Conservation (phyloP, 1,140 invertebrate genomes). For the Lerema accius region DNA sequence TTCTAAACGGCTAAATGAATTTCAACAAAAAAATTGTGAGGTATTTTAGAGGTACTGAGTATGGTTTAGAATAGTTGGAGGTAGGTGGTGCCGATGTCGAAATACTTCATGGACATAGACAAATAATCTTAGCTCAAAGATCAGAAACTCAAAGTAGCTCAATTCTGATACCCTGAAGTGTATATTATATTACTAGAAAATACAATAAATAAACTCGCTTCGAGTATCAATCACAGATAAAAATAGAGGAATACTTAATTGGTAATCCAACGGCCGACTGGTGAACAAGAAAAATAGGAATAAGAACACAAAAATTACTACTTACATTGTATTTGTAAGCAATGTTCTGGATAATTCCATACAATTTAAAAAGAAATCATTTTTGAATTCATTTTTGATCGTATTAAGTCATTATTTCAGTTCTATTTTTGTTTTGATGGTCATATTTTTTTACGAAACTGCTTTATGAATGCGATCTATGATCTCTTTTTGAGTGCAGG, state of each 20-base stretch:
- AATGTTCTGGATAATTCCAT: conserved; percentile 17
- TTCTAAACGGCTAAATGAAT: too few species aligned
- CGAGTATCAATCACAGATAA: conserved; percentile 10
- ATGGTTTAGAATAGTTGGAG: too few species aligned
- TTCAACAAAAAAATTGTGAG: too few species aligned
- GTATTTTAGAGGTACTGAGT: too few species aligned
- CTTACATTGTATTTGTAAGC: not conserved
- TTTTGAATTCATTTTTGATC: not conserved
- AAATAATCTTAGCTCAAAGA: not conserved
- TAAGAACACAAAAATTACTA: conserved; percentile 5
- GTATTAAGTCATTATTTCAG: conserved; percentile 1
- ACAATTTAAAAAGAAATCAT: conserved; percentile 1
- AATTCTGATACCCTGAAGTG: too few species aligned
- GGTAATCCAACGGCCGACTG: conserved; percentile 17
- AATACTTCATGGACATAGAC: too few species aligned
- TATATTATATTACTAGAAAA: not conserved
- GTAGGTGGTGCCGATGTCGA: too few species aligned
- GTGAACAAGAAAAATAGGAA: conserved; percentile 12
- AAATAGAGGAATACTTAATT: conserved; percentile 7
- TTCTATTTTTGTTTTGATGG: too few species aligned
- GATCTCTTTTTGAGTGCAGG: too few species aligned
- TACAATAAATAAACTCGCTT: not conserved
- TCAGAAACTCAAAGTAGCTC: too few species aligned
- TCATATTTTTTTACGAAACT: too few species aligned
- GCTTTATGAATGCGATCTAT: too few species aligned